These are phyloP conservation scores for Papilio polytes DNA, from an alignment of 1,140 invertebrate genomes.

Conservation along the genomic window DNA sequence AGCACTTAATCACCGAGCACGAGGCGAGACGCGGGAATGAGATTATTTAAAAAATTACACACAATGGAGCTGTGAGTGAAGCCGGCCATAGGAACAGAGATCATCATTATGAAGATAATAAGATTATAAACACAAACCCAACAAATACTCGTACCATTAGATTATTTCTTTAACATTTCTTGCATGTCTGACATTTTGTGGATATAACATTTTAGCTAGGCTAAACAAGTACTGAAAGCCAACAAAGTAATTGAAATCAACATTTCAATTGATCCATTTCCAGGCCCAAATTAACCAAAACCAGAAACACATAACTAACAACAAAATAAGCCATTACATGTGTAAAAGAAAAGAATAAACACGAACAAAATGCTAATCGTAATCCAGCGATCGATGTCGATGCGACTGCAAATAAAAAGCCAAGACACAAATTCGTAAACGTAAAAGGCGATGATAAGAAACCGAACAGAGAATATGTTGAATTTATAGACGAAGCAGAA, in stretches of 20 bases:
- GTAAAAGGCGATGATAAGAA: conserved; percentile 69
- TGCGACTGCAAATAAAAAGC: conserved; percentile 47
- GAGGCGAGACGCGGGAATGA: conserved; percentile 73
- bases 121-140: conserved; percentile 42
- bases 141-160: neutral
- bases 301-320: neutral
- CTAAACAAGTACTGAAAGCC: no score
- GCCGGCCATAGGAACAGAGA: conserved; percentile 36
- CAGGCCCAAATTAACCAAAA: neutral
- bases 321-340: neutral
- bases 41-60: conserved; percentile 80
- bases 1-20: conserved; percentile 78
- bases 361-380: neutral
- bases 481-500: conserved; percentile 64
- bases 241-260: no score
- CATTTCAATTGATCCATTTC: no score
- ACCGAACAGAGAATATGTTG: conserved; percentile 52
- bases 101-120: conserved; percentile 48
- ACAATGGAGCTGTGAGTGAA: conserved; percentile 48
- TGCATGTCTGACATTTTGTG: no score
- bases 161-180: no score
- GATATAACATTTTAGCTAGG: no score
- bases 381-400: conserved; percentile 39
- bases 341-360: neutral
- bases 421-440: conserved; percentile 55